Evolutionary conservation across 2,888 invertebrate genomes (phyloP), one percentile per base, ranked within the genome.

Genomic region (Thymelicus lineola): DNA sequence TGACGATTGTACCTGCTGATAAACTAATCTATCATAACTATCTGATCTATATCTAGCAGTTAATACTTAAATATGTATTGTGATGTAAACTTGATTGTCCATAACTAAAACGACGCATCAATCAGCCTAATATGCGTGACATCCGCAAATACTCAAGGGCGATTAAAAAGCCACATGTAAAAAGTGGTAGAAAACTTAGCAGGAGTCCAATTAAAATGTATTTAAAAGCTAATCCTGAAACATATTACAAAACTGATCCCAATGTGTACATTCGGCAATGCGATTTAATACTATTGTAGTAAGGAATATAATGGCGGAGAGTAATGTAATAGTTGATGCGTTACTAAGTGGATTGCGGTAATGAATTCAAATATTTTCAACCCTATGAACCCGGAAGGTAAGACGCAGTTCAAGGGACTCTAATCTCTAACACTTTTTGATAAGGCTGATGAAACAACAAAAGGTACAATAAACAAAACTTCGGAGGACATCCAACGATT

Each of bases 141-240:
- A 61, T 69, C 68, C 72, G 66, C 70, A 71, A 72, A 74, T 69
- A 58, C 61, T 68, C 58, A 72, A 53, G 71, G 66, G 72, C 65
- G 73, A 62, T 62, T 61, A 42, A 62, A 55, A 48, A n/a, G 20
- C 42, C 36, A 53, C 36, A 48, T 73, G 65, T 53, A 55, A 58
- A 55, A 53, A 63, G 35, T 55, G 50, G 9, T 50, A 75, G 48
- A 70, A 58, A 20, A 35, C 67, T 58, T 71, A 69, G 80, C 77
- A 80, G 82, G 84, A 80, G 77, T 70, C 86, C 87, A 89, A 91
- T 91, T 90, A 90, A 88, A 88, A 80, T 78, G 82, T 83, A 85
- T 85, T 91, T 90, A 86, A 79, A 84, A 82, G 77, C 75, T 86
- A 88, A 89, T 88, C 86, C 82, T 77, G 42, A 12, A 46, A 62